Evolutionary conservation across 1,140 invertebrate species (phyloP).

Genomic region (Carposina sasakii): DNA sequence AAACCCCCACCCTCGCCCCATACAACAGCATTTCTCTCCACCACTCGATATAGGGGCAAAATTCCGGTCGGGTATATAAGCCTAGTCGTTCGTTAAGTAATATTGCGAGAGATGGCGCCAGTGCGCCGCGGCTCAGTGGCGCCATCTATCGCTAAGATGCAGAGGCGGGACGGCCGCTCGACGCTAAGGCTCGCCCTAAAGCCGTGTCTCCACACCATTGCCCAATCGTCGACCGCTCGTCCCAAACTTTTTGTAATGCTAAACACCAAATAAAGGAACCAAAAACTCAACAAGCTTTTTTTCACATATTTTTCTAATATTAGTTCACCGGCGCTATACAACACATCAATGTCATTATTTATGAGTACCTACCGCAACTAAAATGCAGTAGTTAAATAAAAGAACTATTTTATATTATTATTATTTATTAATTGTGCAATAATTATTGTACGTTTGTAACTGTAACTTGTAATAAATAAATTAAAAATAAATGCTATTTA

Average conservation of each 20-base stretch:
- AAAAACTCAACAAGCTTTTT: conserved; percentile 60
- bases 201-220: conserved; percentile 56
- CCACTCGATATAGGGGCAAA: conserved; percentile 49
- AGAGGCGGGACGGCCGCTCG: conserved; percentile 54
- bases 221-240: conserved; percentile 55
- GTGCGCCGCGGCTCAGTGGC: conserved; percentile 15
- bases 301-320: conserved; percentile 55
- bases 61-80: conserved; percentile 69
- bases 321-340: conserved; percentile 45
- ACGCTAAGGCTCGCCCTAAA: conserved; percentile 56
- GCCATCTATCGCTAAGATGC: conserved; percentile 29
- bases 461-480: conserved; percentile 66
- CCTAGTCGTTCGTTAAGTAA: conserved; percentile 69
- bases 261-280: conserved; percentile 66
- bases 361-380: conserved; percentile 41
- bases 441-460: conserved; percentile 65
- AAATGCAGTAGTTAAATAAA: conserved; percentile 55
- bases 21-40: conserved; percentile 62
- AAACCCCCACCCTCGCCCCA: conserved; percentile 37
- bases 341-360: conserved; percentile 37
- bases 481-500: conserved; percentile 71
- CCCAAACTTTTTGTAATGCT: conserved; percentile 52
- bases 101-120: conserved; percentile 29
- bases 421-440: conserved; percentile 69
- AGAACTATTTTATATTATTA: conserved; percentile 68